These are phyloP conservation scores for Rhinolophus sinicus DNA, from an alignment of 2,113 vertebrate genomes.

Conservation along the genomic window DNA sequence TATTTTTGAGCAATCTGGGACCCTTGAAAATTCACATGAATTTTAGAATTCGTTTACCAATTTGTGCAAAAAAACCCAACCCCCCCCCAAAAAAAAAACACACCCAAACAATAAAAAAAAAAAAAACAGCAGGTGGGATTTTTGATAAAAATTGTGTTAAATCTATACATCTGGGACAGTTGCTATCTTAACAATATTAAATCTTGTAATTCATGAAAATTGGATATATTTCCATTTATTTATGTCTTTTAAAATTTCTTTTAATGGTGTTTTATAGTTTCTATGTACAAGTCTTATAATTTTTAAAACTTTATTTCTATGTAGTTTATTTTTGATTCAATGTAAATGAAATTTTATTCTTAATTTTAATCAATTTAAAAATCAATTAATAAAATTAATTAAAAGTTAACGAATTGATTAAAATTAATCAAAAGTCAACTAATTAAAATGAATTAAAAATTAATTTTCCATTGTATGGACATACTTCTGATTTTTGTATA, in stretches of 20 bases:
- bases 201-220: background rate
- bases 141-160: background rate
- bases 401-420: background rate
- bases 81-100: background rate
- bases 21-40: background rate
- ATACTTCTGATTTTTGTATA: background rate
- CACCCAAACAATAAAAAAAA: background rate
- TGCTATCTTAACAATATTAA: background rate
- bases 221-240: background rate
- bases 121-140: background rate
- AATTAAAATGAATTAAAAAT: background rate
- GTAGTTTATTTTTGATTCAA: background rate
- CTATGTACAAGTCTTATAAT: background rate
- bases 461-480: background rate
- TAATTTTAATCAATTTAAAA: background rate
- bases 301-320: background rate
- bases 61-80: background rate
- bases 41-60: background rate
- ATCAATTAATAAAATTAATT: background rate
- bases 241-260: background rate
- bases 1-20: background rate
- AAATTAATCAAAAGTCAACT: background rate
- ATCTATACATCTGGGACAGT: background rate
- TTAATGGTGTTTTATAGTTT: background rate
- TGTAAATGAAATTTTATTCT: background rate